Conservation (phyloP, 2,888 invertebrate genomes). For the Odontothrips loti region DNA sequence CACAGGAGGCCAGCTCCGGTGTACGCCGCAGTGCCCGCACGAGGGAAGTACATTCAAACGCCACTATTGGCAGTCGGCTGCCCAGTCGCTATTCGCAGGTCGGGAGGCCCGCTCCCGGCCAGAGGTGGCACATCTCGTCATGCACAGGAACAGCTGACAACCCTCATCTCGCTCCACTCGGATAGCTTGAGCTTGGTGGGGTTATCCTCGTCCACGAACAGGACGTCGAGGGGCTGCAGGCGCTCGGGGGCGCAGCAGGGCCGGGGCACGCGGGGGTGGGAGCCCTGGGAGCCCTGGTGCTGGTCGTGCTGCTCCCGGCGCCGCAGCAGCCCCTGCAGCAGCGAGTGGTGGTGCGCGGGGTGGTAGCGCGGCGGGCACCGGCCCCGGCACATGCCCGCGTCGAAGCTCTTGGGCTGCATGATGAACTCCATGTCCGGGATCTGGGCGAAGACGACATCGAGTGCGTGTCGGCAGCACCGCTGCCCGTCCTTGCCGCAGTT, state of each 20-base stretch:
- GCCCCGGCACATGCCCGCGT: slow-evolving; percentile 16
- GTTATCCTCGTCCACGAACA: slow-evolving; percentile 2
- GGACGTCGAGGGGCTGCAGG: background rate
- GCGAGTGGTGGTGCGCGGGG: slow-evolving; percentile 14
- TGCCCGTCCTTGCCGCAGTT: background rate
- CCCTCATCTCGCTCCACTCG: background rate
- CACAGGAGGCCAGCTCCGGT: background rate
- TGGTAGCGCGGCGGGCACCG: slow-evolving; percentile 20
- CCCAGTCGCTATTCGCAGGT: no score
- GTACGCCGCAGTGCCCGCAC: background rate
- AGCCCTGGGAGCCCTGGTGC: background rate
- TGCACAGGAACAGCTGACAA: background rate
- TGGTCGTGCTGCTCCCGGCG: background rate
- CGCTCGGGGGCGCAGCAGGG: slow-evolving; percentile 1
- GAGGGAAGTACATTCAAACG: no score
- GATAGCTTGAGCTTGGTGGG: background rate
- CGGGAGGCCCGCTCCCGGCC: no score
- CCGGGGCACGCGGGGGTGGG: background rate
- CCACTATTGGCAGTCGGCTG: no score
- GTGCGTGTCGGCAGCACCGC: background rate
- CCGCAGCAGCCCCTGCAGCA: slow-evolving; percentile 12
- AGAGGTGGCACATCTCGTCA: background rate
- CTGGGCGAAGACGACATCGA: background rate
- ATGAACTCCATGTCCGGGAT: slow-evolving; percentile 19
- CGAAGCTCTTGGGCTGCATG: background rate